phyloP scores from a whole-genome alignment of 1,140 invertebrate species.

The Drosophila bifasciata region DNA sequence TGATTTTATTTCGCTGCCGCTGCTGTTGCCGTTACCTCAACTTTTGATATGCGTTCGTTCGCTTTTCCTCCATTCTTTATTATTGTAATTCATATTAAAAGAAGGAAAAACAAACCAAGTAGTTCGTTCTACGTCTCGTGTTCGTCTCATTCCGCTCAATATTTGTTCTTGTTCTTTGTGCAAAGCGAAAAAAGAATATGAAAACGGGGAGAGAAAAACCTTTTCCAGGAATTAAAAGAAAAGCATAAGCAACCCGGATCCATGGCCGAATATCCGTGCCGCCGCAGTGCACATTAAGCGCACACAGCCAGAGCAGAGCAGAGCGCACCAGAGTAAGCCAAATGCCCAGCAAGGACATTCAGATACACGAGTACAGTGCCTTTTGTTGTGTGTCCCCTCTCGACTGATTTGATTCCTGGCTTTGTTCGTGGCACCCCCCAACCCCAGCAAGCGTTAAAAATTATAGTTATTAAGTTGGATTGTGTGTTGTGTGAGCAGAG shows the following conservation, averaged over 20 bases:
- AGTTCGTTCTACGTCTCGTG: constrained; percentile 16
- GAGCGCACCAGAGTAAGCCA: neutral
- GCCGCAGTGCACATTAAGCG: constrained; percentile 26
- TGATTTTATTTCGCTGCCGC: constrained; percentile 70
- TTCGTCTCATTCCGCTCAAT: constrained; percentile 19
- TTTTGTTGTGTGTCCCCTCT: constrained; percentile 30
- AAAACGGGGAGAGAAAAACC: too few relatives aligned
- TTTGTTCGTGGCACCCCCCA: constrained; percentile 32
- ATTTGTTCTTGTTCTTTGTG: constrained; percentile 38
- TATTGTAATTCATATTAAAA: constrained; percentile 78
- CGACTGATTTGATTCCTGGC: constrained; percentile 58
- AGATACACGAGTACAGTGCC: constrained; percentile 1
- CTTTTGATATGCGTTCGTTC: constrained; percentile 59
- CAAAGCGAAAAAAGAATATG: too few relatives aligned
- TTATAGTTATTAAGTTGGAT: constrained; percentile 74
- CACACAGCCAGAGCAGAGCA: too few relatives aligned
- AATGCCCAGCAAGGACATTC: constrained; percentile 11
- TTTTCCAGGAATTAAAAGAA: constrained; percentile 78
- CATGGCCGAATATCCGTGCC: constrained; percentile 57
- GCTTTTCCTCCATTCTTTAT: constrained; percentile 62
- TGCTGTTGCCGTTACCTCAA: constrained; percentile 15
- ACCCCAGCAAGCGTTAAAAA: constrained; percentile 69
- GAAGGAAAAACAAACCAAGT: constrained; percentile 27
- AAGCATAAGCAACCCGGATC: constrained; percentile 39
- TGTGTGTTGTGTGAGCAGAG: constrained; percentile 20